Evolutionary conservation across 30 jellyfish, hydroid and myxozoan genomes (phyloP).

Genomic region (Morbakka virulenta): DNA sequence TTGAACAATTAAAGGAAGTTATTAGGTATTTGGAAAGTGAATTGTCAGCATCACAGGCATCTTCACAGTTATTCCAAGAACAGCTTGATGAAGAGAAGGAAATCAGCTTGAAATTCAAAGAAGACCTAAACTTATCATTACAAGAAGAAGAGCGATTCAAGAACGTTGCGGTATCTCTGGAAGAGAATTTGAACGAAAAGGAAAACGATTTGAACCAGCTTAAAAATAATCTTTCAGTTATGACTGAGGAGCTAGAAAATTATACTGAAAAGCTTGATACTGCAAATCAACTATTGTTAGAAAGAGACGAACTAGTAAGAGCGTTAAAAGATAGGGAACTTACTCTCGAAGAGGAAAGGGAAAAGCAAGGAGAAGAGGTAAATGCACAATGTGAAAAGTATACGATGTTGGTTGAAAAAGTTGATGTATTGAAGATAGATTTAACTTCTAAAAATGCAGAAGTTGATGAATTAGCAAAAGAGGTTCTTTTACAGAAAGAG

Average conservation of each 20-base stretch:
- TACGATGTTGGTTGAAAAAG: neutral
- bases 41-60: neutral
- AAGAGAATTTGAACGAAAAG: neutral
- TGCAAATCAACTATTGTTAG: neutral
- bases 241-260: neutral
- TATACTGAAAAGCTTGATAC: neutral
- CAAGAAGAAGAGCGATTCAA: constrained; percentile 16
- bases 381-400: neutral
- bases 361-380: neutral
- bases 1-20: constrained; percentile 29
- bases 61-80: neutral
- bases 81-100: neutral
- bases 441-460: neutral
- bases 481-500: neutral
- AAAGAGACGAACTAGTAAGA: neutral
- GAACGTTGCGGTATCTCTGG: constrained; percentile 10
- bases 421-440: neutral
- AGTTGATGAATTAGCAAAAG: neutral
- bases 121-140: constrained; percentile 1
- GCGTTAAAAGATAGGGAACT: neutral
- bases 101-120: neutral
- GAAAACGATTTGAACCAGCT: neutral
- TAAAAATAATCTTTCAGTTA: constrained; percentile 1
- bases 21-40: neutral
- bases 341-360: neutral